A percentile compares a stretch with the other conserved stretches of the same genome.
These are phyloP conservation scores for Sitobion miscanthi DNA, from an alignment of 1,140 invertebrate genomes.

Conservation along the genomic window DNA sequence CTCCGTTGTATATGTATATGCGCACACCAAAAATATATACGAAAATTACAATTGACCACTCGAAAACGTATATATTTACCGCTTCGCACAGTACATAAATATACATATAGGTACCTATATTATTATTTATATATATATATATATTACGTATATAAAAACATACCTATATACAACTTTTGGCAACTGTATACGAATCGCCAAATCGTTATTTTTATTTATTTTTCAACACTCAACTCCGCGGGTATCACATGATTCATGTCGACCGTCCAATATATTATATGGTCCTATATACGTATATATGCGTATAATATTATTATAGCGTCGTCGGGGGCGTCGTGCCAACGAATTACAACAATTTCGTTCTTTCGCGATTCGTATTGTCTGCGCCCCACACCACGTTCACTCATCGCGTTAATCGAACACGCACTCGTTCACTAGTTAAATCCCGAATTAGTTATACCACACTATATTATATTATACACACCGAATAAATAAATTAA, in stretches of 20 bases:
- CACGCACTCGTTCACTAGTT: not conserved
- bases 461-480: too few species aligned
- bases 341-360: not conserved
- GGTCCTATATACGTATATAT: not conserved
- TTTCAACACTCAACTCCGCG: not conserved
- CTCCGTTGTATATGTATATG: too few species aligned
- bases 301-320: conserved; percentile 2
- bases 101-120: not conserved
- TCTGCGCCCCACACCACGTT: not conserved
- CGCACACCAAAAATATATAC: not conserved
- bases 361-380: not conserved
- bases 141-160: not conserved
- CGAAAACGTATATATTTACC: not conserved
- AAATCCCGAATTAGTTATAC: not conserved
- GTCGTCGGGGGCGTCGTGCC: not conserved
- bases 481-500: not conserved
- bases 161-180: not conserved
- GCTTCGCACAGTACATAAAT: not conserved
- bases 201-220: conserved; percentile 13
- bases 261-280: not conserved
- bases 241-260: conserved; percentile 13
- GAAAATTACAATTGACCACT: conserved; percentile 29
- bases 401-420: not conserved
- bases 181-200: not conserved
- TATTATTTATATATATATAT: not conserved